Conservation (phyloP, 2,113 vertebrate species). For the Zootoca vivipara region DNA sequence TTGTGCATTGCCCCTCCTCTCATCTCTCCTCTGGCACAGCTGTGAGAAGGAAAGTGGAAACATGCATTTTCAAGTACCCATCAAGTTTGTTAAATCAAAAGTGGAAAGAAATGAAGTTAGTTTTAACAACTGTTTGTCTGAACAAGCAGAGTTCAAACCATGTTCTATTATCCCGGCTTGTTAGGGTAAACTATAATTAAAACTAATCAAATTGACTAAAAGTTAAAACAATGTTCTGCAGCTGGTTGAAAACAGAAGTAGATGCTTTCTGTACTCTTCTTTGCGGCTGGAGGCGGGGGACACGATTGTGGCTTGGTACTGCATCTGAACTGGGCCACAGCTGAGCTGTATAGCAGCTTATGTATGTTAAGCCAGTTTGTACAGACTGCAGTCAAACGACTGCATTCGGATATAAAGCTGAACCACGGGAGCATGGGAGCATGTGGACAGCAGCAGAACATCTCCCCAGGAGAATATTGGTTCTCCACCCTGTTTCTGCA, state of each 20-base stretch:
- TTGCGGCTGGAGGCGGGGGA: too few relatives aligned
- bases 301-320: too few relatives aligned
- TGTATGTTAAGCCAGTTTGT: background rate
- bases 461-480: too few relatives aligned
- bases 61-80: background rate
- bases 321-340: background rate
- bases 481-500: too few relatives aligned
- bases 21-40: background rate
- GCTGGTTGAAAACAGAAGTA: background rate
- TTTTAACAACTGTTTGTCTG: background rate
- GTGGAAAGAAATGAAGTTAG: background rate
- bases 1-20: background rate
- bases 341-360: background rate
- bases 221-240: background rate
- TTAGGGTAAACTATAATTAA: background rate
- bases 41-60: background rate
- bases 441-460: too few relatives aligned
- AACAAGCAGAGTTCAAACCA: background rate
- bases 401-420: background rate
- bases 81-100: too few relatives aligned
- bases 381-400: background rate
- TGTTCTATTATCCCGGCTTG: background rate
- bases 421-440: background rate
- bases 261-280: too few relatives aligned
- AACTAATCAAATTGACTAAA: background rate